Evolutionary conservation across 1,140 invertebrate species (phyloP).

Genomic region (Dreissena rostriformis): DNA sequence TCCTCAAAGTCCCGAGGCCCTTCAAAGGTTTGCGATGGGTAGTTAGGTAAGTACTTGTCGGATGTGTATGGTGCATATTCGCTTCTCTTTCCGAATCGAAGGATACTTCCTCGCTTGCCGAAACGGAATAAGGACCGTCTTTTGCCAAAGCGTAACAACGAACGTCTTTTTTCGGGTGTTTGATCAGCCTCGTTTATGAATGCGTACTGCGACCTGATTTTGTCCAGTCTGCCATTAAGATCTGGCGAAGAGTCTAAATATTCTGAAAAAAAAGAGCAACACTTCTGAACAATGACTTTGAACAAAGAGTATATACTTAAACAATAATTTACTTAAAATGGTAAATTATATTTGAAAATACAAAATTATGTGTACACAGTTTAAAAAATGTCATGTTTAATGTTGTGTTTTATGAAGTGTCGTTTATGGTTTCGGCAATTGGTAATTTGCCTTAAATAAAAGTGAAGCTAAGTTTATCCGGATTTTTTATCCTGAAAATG

Average conservation of each 20-base stretch:
- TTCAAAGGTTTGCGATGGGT: slow-evolving; percentile 11
- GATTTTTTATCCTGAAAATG: too few relatives aligned
- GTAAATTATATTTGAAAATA: too few relatives aligned
- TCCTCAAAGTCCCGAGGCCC: slow-evolving; percentile 14
- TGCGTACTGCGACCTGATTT: neutral
- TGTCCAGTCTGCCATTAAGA: neutral
- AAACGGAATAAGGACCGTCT: slow-evolving; percentile 52
- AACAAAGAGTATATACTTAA: too few relatives aligned
- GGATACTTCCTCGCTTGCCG: slow-evolving; percentile 58
- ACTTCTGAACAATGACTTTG: neutral
- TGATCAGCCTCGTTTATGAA: slow-evolving; percentile 11
- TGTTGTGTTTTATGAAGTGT: neutral
- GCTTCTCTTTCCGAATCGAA: slow-evolving; percentile 59
- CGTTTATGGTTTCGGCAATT: neutral
- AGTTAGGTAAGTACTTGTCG: slow-evolving; percentile 16
- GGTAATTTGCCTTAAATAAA: too few relatives aligned
- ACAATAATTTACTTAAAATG: too few relatives aligned
- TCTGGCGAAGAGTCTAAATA: neutral
- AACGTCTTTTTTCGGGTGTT: slow-evolving; percentile 49
- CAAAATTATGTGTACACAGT: too few relatives aligned
- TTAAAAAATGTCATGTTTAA: too few relatives aligned
- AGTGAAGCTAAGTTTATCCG: too few relatives aligned
- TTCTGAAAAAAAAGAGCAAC: neutral
- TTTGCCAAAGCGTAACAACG: slow-evolving; percentile 61
- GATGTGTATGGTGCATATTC: neutral